Evolutionary conservation across 92 coral and sea anemone species (phyloP).

Genomic region (Phenganax stokvisi): DNA sequence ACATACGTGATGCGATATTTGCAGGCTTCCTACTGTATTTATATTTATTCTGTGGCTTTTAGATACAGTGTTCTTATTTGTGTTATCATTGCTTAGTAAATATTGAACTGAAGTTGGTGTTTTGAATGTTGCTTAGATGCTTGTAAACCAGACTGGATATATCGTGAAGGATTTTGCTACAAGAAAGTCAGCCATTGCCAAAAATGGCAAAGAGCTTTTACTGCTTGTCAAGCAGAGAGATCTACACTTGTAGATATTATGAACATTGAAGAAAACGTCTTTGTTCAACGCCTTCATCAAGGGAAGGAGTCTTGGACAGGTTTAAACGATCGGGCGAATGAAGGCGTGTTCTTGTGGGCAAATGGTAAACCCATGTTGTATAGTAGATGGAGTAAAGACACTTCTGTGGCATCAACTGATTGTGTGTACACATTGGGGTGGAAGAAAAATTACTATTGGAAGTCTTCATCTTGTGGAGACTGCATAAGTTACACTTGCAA

Average conservation of each 20-base stretch:
- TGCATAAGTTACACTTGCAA: background rate
- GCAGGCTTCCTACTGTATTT: too few species aligned
- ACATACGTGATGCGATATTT: too few species aligned
- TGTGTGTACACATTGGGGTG: background rate
- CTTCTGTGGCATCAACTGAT: background rate
- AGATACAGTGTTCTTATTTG: too few species aligned
- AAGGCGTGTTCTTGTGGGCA: conserved; percentile 24
- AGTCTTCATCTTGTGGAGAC: background rate
- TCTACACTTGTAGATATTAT: conserved; percentile 2
- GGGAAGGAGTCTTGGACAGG: conserved; percentile 18
- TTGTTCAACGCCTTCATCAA: conserved; percentile 24
- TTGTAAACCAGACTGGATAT: background rate
- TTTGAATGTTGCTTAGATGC: too few species aligned
- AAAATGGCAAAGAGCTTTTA: background rate
- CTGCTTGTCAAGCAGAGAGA: background rate
- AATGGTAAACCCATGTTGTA: conserved; percentile 13
- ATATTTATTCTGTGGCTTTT: too few species aligned
- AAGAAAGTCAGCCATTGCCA: background rate
- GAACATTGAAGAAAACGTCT: conserved; percentile 27
- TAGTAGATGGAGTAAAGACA: conserved; percentile 2
- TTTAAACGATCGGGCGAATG: conserved; percentile 30
- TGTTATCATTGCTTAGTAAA: too few species aligned
- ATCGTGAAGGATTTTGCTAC: conserved; percentile 2
- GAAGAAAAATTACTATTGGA: background rate
- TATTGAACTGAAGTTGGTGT: too few species aligned